phyloP scores from a whole-genome alignment of 1,140 invertebrate species.

The Epicauta chinensis region DNA sequence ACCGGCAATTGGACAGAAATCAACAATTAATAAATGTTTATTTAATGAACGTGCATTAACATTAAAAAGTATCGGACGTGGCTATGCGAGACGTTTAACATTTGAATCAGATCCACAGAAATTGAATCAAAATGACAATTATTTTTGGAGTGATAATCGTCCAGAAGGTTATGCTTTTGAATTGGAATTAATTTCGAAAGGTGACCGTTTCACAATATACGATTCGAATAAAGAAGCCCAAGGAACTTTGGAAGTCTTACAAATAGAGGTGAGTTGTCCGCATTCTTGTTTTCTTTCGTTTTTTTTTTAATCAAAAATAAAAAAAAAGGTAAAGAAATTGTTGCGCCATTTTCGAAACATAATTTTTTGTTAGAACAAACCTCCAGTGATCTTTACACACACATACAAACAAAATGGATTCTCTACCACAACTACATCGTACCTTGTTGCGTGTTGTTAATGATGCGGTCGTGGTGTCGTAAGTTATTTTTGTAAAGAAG shows the following conservation, averaged over 20 bases:
- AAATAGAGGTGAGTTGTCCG: constrained; percentile 52
- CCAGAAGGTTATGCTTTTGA: constrained; percentile 68
- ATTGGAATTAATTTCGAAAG: constrained; percentile 58
- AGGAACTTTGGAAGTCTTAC: constrained; percentile 55
- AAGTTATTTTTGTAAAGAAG: constrained; percentile 28
- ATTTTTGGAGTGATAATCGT: constrained; percentile 71
- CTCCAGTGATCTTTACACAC: neutral
- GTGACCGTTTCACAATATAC: constrained; percentile 64
- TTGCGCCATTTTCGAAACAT: constrained; percentile 10
- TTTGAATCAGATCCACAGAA: constrained; percentile 57
- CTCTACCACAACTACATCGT: neutral
- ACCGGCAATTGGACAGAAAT: constrained; percentile 33
- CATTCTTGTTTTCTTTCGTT: too few relatives aligned
- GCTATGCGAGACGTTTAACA: constrained; percentile 67
- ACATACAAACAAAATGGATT: too few relatives aligned
- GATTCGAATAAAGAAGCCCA: constrained; percentile 56
- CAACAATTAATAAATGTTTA: constrained; percentile 42
- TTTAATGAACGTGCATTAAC: constrained; percentile 57
- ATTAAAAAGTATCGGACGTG: constrained; percentile 63
- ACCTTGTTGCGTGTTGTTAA: neutral
- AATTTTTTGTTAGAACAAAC: constrained; percentile 10
- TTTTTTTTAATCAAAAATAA: neutral
- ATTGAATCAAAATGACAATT: constrained; percentile 62
- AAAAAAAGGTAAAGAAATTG: neutral
- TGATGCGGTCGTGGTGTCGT: constrained; percentile 18